Evolutionary conservation across 2,888 invertebrate species (phyloP).

Genomic region (Dioctria linearis): DNA sequence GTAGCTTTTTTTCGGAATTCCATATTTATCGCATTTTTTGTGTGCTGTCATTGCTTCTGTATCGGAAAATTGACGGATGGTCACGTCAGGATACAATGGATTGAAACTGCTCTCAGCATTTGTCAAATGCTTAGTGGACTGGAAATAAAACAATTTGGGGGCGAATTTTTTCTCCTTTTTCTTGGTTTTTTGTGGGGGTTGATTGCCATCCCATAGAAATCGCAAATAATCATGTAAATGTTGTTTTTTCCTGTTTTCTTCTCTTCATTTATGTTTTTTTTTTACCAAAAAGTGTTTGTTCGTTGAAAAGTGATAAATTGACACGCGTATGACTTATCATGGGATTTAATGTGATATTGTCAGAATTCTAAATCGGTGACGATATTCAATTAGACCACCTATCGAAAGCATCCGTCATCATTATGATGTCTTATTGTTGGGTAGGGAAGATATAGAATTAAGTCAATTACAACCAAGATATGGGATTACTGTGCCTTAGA

Average conservation of each 20-base stretch:
- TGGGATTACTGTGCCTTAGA: slow-evolving; percentile 20
- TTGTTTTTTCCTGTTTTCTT: slow-evolving; percentile 55
- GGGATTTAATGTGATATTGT: slow-evolving; percentile 43
- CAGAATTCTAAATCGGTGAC: slow-evolving; percentile 6
- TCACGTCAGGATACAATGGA: slow-evolving; percentile 52
- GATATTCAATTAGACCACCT: slow-evolving; percentile 39
- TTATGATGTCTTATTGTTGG: background rate
- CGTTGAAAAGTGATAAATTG: slow-evolving; percentile 56
- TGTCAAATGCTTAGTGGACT: slow-evolving; percentile 58
- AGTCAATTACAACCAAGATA: background rate
- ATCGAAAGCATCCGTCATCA: background rate
- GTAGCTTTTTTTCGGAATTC: slow-evolving; percentile 50
- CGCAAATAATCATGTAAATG: slow-evolving; percentile 59
- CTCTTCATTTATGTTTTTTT: background rate
- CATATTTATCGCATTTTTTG: slow-evolving; percentile 56
- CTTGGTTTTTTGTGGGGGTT: background rate
- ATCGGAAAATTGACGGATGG: slow-evolving; percentile 54
- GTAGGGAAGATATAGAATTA: background rate
- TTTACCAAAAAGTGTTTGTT: slow-evolving; percentile 34
- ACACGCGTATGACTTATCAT: slow-evolving; percentile 55
- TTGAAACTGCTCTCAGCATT: slow-evolving; percentile 50
- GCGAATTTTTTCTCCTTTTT: slow-evolving; percentile 44
- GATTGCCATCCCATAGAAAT: slow-evolving; percentile 45
- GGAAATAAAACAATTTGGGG: slow-evolving; percentile 59
- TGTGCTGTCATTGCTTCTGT: slow-evolving; percentile 20